A percentile compares a stretch with the other conserved stretches of the same genome.
Conservation (phyloP, 2,888 invertebrate species). For the Drosophila neutralis region DNA sequence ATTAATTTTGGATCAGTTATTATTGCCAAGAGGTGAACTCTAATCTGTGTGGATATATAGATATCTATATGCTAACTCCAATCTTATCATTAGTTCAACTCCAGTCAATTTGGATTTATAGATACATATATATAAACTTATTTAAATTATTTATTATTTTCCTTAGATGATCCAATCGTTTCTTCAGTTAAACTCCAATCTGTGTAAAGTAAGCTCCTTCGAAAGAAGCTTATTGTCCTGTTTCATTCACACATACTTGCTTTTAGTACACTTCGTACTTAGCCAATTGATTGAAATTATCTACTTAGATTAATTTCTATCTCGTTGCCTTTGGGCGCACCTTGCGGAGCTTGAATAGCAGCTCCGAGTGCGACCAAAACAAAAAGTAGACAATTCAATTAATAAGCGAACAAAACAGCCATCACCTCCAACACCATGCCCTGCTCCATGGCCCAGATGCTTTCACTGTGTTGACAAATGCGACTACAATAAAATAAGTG, state of each 20-base stretch:
- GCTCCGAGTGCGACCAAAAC: constrained; percentile 5
- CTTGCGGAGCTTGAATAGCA: constrained; percentile 7
- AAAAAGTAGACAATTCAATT: constrained; percentile 48
- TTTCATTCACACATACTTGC: neutral
- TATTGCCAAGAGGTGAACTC: no score
- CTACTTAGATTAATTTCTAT: constrained; percentile 9
- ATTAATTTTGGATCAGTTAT: no score
- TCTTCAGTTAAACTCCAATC: no score
- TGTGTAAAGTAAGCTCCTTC: no score
- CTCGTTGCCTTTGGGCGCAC: constrained; percentile 10
- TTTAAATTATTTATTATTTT: neutral
- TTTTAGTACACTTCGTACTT: neutral
- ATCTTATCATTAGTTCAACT: neutral
- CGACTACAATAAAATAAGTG: constrained; percentile 15
- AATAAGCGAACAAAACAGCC: constrained; percentile 18
- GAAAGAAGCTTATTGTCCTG: neutral
- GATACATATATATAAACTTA: neutral
- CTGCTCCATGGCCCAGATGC: neutral
- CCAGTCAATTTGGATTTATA: neutral
- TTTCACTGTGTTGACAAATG: constrained; percentile 23
- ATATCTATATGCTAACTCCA: neutral
- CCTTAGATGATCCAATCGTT: neutral
- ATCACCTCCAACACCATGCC: constrained; percentile 6
- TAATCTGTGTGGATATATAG: neutral
- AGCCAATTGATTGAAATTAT: constrained; percentile 25